Base-by-base conservation (phyloP, 2,797 vertebrate species). In the Sebastes flavidus region DNA sequence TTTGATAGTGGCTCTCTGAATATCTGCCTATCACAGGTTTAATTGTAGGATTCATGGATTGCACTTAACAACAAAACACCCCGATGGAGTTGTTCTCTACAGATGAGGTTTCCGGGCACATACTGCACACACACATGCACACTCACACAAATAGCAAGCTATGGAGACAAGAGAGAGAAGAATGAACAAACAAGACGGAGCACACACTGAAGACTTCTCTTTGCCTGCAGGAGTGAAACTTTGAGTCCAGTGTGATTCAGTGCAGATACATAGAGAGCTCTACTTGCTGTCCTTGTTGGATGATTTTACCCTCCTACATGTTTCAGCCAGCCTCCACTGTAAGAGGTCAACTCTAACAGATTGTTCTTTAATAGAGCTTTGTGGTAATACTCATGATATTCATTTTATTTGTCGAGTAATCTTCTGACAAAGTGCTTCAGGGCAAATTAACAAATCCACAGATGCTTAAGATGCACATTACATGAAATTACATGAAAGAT, bases 31-130 rank as follows among this genome's bases (percentile, higher is more conserved):
- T 65, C 62, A 32, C 18, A 38, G 62, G 20, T 8, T 49, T 61
- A 14, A 67, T 27, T 73, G 29, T 55, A 38, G 14, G 52, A 34
- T 55, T 60, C 61, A 65, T 55, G 14, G 60, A 60, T 65, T 73
- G 38, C 80, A 73, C 49, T 75, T 27, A 68, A 72, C 38, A 60
- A 65, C 66, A 72, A 81, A 65, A 63, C 67, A 59, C 36, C 30
- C 24, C 32, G 66, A 69, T 77, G 75, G 42, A 78, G 49, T 25
- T 46, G 32, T 46, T 49, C 5, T 5, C 63, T 52, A 20, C 29
- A 59, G 38, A 60, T 60, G 14, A 27, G 32, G 25, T 25, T 75
- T 75, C 60, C 36, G n/a, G 18, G 3, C 42, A 52, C 34, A 42
- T n/a, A 32, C 11, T 55, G 54, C 24, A 54, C 69, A 58, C 38